Evolutionary conservation across 1,140 invertebrate species (phyloP), one percentile per base, ranked within the genome.

Genomic region (Cotesia chilonis): DNA sequence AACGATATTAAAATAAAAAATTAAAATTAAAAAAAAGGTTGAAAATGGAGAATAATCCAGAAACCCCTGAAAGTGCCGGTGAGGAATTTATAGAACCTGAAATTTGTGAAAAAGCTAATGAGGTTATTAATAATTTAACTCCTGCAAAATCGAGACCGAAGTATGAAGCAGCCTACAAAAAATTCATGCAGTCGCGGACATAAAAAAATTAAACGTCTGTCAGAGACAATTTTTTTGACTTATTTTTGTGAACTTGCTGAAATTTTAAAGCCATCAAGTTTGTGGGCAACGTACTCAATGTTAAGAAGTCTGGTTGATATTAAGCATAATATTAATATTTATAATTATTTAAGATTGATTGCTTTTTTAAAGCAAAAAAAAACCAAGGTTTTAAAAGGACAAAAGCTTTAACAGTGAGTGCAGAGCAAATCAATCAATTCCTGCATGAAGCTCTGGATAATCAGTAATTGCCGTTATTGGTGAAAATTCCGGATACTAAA

Each of bases 401-500:
- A 17, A 17, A 17, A 17, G 17, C 17, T 17, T 17, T 17, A 17
- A 17, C 17, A 17, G 0, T 17, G 17, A 17, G 17, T 17, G 17
- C 17, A 17, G 17, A 17, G 17, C 17, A 17, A 17, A 17, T 17
- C 17, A 17, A 17, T 17, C 17, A 17, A 17, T 17, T 17, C 17
- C 17, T 17, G 17, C 17, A 1, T 17, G 17, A 17, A 17, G 0
- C 17, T 17, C 17, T 1, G 17, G 17, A 17, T 0, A 17, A 17
- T 17, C 17, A 17, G 17, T 17, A 17, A 0, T 17, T 17, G 17
- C 17, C 17, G 57, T 2, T 76, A 4, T 37, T 76, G 1, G 66
- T 75, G 0, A 70, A 60, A 28, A 74, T 76, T 57, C 55, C 35
- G 37, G 47, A 68, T 14, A 72, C 69, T 51, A 73, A 70, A 65